Conservation (phyloP, 2,113 vertebrate species). For the Phasianus colchicus region DNA sequence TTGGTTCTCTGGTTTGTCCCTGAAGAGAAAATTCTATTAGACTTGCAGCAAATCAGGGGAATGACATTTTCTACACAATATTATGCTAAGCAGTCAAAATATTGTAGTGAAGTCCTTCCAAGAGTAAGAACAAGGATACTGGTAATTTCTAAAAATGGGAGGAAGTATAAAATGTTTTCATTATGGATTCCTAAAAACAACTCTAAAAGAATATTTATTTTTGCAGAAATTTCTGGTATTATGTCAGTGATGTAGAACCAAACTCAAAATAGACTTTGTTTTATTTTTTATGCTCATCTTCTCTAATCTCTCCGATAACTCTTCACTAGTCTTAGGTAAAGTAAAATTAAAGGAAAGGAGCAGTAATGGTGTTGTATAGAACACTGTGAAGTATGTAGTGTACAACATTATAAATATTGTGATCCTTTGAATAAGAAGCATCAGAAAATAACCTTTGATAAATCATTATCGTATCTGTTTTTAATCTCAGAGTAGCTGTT, state of each 20-base stretch:
- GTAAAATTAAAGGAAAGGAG: background rate
- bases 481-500: background rate
- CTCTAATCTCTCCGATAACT: constrained; percentile 52
- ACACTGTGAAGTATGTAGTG: background rate
- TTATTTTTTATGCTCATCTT: constrained; percentile 45
- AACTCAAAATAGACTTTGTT: background rate
- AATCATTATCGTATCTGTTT: background rate
- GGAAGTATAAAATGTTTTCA: background rate
- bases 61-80: background rate
- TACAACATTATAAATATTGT: fast-evolving
- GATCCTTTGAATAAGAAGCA: background rate
- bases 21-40: background rate
- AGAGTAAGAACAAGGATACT: background rate
- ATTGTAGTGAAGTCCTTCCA: background rate
- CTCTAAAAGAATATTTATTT: background rate
- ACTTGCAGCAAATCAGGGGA: background rate
- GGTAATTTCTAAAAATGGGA: background rate
- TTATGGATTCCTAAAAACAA: background rate
- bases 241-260: background rate
- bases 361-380: background rate
- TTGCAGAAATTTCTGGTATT: background rate
- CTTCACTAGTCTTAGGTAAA: constrained; percentile 73
- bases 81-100: background rate
- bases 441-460: background rate
- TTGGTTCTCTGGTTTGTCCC: background rate